Evolutionary conservation across 2,113 vertebrate genomes (phyloP), one percentile per base, ranked within the genome.

Genomic region (Rhinogobius similis): DNA sequence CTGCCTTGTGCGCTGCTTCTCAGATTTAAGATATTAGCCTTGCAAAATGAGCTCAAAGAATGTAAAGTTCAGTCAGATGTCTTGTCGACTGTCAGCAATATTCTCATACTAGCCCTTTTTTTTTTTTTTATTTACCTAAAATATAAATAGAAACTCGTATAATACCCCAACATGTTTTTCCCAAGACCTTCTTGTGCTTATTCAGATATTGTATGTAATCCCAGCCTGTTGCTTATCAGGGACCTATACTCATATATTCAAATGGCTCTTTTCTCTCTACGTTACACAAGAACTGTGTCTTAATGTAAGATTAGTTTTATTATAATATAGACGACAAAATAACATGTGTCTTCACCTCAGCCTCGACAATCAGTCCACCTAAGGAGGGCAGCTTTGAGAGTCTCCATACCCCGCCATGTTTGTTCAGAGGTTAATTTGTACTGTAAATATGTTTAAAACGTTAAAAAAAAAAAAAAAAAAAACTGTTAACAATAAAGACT

Each of bases 401-500:
- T 85, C 79, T 88, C 86, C 86, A 79, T 78, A 84, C 77, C 86
- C 87, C 68, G 80, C 68, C 87, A 87, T 90, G 83, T 91, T 88
- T 90, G 83, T 91, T 92, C 67, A 86, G 82, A 89, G 85, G 77
- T 89, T 81, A 71, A 91, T 85, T n/a, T 90, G 81, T 88, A 77
- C 68, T 96, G 93, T 95, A 94, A 93, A 94, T 95, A 94, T 27
- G 64, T 91, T 88, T 79, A 79, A 91, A 88, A 55, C 90, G 82
- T 80, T 88, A 85, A 86, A 76, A 85, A 76, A 86, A 72, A 85
- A 85, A 86, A 76, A 85, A 76, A 86, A 72, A 85, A 65, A 43
- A 83, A 83, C 85, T 93, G 91, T 94, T 93, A 88, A 91, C 90
- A 95, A 96, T 96, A 96, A 96, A 98, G 92, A 90, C 92, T 95